Evolutionary conservation across 2,888 invertebrate species (phyloP).

Genomic region (Capitulum mitella): DNA sequence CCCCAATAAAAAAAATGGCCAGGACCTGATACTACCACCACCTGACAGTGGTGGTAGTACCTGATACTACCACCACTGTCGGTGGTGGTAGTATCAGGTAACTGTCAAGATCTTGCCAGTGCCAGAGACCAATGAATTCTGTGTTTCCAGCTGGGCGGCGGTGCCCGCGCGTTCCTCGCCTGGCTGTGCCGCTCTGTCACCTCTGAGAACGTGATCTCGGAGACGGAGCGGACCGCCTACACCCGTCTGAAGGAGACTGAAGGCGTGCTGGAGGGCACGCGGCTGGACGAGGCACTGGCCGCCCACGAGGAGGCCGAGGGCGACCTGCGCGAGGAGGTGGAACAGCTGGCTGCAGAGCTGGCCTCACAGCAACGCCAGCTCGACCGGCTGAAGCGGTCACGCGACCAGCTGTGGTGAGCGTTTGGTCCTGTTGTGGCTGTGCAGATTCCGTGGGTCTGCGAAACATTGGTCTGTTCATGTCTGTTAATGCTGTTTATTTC

Average conservation of each 20-base stretch:
- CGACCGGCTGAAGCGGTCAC: not conserved
- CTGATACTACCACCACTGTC: too few species aligned
- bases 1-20: too few species aligned
- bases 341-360: not conserved
- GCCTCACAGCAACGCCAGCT: not conserved
- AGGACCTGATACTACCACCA: too few species aligned
- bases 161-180: not conserved
- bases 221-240: not conserved
- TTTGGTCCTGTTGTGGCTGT: too few species aligned
- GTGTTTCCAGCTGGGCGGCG: conserved; percentile 11
- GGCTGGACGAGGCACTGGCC: conserved; percentile 34
- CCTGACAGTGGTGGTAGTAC: too few species aligned
- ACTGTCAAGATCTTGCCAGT: too few species aligned
- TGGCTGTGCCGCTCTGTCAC: not conserved
- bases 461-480: too few species aligned
- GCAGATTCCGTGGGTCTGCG: too few species aligned
- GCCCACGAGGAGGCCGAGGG: conserved; percentile 40
- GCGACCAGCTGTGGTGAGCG: not conserved
- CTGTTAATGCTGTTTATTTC: too few species aligned
- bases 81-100: too few species aligned
- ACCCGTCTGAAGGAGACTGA: conserved; percentile 29
- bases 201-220: not conserved
- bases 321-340: conserved; percentile 45
- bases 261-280: conserved; percentile 36
- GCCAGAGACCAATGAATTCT: too few species aligned